Evolutionary conservation across 2,113 vertebrate species (phyloP), one percentile per base, ranked within the genome.

Genomic region (Oreocharis arfaki): DNA sequence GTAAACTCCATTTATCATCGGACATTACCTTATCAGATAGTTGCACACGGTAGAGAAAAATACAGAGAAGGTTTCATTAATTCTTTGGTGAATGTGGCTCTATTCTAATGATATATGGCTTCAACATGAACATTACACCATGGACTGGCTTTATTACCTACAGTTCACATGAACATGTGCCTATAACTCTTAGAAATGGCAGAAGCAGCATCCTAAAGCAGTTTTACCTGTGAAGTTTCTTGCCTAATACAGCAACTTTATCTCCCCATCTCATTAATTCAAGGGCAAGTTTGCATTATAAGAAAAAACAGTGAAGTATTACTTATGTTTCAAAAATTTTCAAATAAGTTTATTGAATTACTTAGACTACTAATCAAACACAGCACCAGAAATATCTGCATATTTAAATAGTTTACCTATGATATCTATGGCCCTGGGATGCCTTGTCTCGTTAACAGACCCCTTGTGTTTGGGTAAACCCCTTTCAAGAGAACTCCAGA

Each of bases 1-100:
- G 97, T 98, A 98, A 98, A 98, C 97, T 96, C 94, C 97, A 98
- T 99, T 98, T 98, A 98, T 99, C 98, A 98, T 98, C 77, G 97
- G 73, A 92, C 84, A 98, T 98, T 98, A 97, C 97, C 92, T 97
- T 98, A 98, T 97, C 96, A 97, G 96, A 96, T 97, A 95, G 96
- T 93, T 97, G 91, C 96, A 97, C 94, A 95, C 7, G 8, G 90
- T 88, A 96, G 94, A 97, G 61, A 97, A 96, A 97, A 96, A 78
- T 95, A 95, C n/a, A 22, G 23, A 13, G 82, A 37, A 78, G 57
- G 81, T 97, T 97, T 98, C 97, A 98, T 98, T 98, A 99, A 98
- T 98, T 98, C 97, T 96, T 97, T 96, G 94, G 89, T 94, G 96
- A 93, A 93, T 96, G 96, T 95, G 93, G 95, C 96, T 97, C 84